Conservation (phyloP, 2,797 vertebrate genomes). For the Mus minutoides region DNA sequence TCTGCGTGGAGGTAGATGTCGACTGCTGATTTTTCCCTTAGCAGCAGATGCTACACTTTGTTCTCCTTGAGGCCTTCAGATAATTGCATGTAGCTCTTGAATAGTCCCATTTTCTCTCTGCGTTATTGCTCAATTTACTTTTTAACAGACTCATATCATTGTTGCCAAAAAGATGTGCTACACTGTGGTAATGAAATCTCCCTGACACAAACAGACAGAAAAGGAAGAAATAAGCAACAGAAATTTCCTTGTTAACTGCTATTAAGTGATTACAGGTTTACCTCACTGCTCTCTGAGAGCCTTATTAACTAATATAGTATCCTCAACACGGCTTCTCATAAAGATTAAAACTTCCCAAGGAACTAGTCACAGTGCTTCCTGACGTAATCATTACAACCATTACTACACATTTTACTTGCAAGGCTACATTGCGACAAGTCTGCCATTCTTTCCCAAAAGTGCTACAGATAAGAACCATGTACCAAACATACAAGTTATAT, state of each 20-base stretch:
- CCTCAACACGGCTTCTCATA: neutral
- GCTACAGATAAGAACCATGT: neutral
- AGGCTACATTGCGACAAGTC: slow-evolving; percentile 14
- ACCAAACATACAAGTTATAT: slow-evolving; percentile 13
- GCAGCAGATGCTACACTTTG: slow-evolving; percentile 63
- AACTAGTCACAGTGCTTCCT: neutral
- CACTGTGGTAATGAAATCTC: slow-evolving; percentile 51
- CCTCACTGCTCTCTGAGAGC: neutral
- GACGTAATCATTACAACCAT: slow-evolving; percentile 1
- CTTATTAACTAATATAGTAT: neutral
- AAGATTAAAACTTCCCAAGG: neutral
- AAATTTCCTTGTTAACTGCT: slow-evolving; percentile 64
- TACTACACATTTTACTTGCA: slow-evolving; percentile 27
- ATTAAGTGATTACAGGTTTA: slow-evolving; percentile 59
- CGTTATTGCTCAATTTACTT: slow-evolving; percentile 74
- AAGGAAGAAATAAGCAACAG: slow-evolving; percentile 8
- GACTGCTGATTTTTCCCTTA: slow-evolving; percentile 33
- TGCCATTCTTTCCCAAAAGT: slow-evolving; percentile 11
- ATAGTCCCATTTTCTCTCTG: slow-evolving; percentile 61
- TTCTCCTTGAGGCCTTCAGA: slow-evolving; percentile 54
- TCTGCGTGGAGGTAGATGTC: neutral
- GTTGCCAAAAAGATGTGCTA: slow-evolving; percentile 64
- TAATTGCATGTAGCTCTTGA: slow-evolving; percentile 63
- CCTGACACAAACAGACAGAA: slow-evolving; percentile 55
- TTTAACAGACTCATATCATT: slow-evolving; percentile 68